Evolutionary conservation across 2,888 invertebrate genomes (phyloP).

Genomic region (Hirtodrosophila histrioides): DNA sequence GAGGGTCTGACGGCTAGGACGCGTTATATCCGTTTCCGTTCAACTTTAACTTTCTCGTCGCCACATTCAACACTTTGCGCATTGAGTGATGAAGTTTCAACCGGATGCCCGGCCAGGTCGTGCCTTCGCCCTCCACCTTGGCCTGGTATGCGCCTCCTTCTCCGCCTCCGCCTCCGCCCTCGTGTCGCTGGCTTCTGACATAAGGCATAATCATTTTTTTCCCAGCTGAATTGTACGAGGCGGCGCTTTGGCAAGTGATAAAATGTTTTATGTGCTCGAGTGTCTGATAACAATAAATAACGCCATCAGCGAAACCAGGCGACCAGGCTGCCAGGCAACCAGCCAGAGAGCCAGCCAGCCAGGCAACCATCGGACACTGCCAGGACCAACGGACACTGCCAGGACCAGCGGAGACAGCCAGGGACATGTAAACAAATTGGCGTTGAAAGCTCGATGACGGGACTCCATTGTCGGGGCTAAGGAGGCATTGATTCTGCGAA

Average conservation of each 20-base stretch:
- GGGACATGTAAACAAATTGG: conserved; percentile 76
- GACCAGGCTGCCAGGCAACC: conserved; percentile 12
- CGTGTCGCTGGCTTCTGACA: conserved; percentile 47
- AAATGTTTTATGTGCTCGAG: conserved; percentile 77
- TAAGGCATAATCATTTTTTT: conserved; percentile 57
- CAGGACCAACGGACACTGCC: background rate
- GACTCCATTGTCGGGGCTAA: conserved; percentile 41
- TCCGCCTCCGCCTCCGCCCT: conserved; percentile 22
- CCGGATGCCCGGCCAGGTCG: conserved; percentile 23
- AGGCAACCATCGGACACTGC: background rate
- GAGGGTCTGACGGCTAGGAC: conserved; percentile 50
- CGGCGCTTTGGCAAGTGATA: conserved; percentile 65
- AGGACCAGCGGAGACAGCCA: conserved; percentile 29
- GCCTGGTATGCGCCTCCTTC: conserved; percentile 8
- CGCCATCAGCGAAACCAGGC: conserved; percentile 64
- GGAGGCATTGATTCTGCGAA: conserved; percentile 42
- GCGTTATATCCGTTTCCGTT: conserved; percentile 74
- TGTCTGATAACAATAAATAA: conserved; percentile 79
- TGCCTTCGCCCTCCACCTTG: conserved; percentile 4
- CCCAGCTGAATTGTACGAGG: conserved; percentile 34
- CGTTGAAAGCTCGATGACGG: conserved; percentile 65
- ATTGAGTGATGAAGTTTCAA: conserved; percentile 69
- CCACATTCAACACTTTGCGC: conserved; percentile 62
- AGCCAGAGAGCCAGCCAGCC: background rate
- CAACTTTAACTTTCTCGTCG: conserved; percentile 52